Conservation (phyloP, 2,888 invertebrate species). For the Hybos culiciformis region DNA sequence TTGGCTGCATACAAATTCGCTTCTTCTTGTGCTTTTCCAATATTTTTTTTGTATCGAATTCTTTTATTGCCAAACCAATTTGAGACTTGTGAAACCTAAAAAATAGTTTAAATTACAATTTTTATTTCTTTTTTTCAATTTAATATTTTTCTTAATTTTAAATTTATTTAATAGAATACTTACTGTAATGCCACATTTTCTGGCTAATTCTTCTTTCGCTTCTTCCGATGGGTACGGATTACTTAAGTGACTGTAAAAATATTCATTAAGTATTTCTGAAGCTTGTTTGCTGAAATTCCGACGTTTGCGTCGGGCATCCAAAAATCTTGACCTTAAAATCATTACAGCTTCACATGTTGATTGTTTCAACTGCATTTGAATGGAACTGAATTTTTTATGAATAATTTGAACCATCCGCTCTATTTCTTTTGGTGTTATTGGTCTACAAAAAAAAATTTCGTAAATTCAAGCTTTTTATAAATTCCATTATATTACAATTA, state of each 20-base stretch:
- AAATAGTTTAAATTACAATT: background rate
- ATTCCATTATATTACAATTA: no score
- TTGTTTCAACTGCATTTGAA: conserved; percentile 97
- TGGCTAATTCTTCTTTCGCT: conserved; percentile 97
- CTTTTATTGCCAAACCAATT: conserved; percentile 99
- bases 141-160: background rate
- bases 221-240: conserved; percentile 99
- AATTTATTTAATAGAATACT: conserved; percentile 19
- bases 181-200: conserved; percentile 98
- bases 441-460: conserved; percentile 41
- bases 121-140: no score
- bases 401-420: conserved; percentile 98
- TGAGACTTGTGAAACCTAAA: conserved; percentile 60
- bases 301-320: conserved; percentile 75
- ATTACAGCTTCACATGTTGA: conserved; percentile 99
- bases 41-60: conserved; percentile 99
- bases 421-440: conserved; percentile 97
- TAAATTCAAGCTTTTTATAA: background rate
- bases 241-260: conserved; percentile 98
- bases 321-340: conserved; percentile 69
- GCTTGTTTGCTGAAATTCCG: conserved; percentile 99
- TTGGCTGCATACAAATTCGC: conserved; percentile 98
- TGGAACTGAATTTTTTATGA: conserved; percentile 95
- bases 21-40: conserved; percentile 98
- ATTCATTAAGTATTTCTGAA: conserved; percentile 97